These are phyloP conservation scores for Eupeodes latifasciatus DNA, from an alignment of 2,888 invertebrate genomes.

Conservation along the genomic window DNA sequence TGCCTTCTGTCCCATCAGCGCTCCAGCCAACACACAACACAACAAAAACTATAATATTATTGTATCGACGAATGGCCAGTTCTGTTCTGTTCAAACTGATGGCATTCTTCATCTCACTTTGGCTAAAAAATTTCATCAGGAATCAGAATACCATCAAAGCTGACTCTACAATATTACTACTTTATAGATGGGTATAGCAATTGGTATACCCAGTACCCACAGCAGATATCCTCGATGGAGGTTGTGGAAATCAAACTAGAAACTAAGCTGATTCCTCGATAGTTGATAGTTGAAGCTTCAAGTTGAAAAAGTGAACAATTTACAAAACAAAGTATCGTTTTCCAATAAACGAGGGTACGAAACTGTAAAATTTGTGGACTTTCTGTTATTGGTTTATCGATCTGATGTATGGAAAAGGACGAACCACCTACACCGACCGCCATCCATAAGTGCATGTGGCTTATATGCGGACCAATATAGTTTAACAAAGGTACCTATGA, in stretches of 20 bases:
- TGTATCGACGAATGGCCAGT: constrained; percentile 19
- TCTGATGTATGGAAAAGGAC: constrained; percentile 35
- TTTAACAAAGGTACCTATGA: not conserved
- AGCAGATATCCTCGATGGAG: too few relatives aligned
- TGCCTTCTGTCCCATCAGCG: not conserved
- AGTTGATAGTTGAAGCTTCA: not conserved
- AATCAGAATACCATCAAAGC: constrained; percentile 21
- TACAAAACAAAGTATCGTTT: constrained; percentile 70
- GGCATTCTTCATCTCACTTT: constrained; percentile 34
- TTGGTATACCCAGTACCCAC: too few relatives aligned
- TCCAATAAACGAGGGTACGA: constrained; percentile 66
- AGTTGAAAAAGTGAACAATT: constrained; percentile 38
- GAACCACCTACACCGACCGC: not conserved
- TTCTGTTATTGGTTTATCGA: constrained; percentile 73
- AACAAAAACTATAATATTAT: not conserved
- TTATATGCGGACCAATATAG: not conserved
- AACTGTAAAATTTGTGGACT: constrained; percentile 74
- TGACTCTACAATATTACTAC: constrained; percentile 23
- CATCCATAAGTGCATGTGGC: constrained; percentile 40
- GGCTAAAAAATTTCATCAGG: constrained; percentile 58
- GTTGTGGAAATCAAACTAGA: not conserved
- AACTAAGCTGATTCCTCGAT: constrained; percentile 23
- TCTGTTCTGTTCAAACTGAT: not conserved
- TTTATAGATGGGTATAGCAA: not conserved
- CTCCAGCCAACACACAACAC: not conserved